phyloP scores from a whole-genome alignment of 2,888 invertebrate genomes.

The Parnassius mnemosyne region DNA sequence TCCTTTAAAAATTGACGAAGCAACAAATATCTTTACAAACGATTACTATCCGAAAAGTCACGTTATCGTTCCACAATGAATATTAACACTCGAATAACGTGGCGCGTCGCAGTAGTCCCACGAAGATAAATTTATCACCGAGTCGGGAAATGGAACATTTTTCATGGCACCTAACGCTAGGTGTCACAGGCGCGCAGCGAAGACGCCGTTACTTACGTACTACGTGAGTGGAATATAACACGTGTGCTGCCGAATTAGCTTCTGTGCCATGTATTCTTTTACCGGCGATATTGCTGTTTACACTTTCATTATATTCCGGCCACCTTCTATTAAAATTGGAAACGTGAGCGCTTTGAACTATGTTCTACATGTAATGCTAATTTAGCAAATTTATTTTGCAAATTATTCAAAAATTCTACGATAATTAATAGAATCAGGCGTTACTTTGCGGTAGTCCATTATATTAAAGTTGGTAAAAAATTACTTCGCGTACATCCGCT shows the following conservation, averaged over 20 bases:
- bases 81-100: constrained; percentile 75
- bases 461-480: too few relatives aligned
- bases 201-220: constrained; percentile 70
- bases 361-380: neutral
- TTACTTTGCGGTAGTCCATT: too few relatives aligned
- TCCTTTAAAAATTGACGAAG: neutral
- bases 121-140: constrained; percentile 77
- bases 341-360: constrained; percentile 10
- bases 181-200: constrained; percentile 67
- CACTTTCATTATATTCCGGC: constrained; percentile 44
- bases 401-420: too few relatives aligned
- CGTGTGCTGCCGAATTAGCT: constrained; percentile 61
- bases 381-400: too few relatives aligned
- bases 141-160: constrained; percentile 71
- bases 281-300: constrained; percentile 47
- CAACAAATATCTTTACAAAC: constrained; percentile 12
- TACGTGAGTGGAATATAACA: constrained; percentile 67
- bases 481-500: too few relatives aligned
- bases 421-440: too few relatives aligned
- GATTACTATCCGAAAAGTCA: constrained; percentile 35
- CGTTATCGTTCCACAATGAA: constrained; percentile 61
- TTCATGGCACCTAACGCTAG: constrained; percentile 77
- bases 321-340: constrained; percentile 27
- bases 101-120: constrained; percentile 60
- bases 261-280: constrained; percentile 48